A percentile compares a stretch with the other conserved stretches of the same genome.
Evolutionary conservation across 2,888 invertebrate genomes (phyloP).

Genomic region (Stictocephala bisonia): DNA sequence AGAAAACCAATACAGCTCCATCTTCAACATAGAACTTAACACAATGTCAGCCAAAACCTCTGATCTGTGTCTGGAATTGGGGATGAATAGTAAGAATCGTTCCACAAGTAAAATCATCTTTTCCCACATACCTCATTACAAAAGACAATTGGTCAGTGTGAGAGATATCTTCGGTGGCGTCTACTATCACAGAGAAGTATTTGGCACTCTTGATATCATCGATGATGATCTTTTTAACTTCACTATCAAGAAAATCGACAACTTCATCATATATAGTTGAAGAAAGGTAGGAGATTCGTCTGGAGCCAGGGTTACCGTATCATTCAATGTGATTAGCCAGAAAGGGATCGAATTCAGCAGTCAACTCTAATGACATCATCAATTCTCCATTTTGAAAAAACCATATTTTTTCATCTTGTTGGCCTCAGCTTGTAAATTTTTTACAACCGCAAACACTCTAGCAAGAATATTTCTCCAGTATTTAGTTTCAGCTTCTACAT

Average conservation of each 20-base stretch:
- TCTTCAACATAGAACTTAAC: too few relatives aligned
- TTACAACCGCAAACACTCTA: conserved; percentile 34
- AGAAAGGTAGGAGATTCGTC: neutral
- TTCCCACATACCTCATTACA: neutral
- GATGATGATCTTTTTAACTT: neutral
- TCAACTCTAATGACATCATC: conserved; percentile 29
- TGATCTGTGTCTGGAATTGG: conserved; percentile 27
- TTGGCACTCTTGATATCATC: neutral
- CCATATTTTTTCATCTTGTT: conserved; percentile 26
- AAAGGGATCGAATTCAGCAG: conserved; percentile 11
- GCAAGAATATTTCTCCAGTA: conserved; percentile 32
- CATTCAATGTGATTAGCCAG: neutral
- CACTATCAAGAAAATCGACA: neutral
- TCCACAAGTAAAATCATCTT: neutral
- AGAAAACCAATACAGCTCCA: too few relatives aligned
- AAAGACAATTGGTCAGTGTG: conserved; percentile 11
- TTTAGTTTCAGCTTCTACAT: conserved; percentile 22
- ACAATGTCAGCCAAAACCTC: conserved; percentile 20
- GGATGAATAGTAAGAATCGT: conserved; percentile 18
- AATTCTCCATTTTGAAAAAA: conserved; percentile 28
- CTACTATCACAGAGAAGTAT: neutral
- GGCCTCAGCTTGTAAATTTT: conserved; percentile 32
- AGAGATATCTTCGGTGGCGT: neutral
- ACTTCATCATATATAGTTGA: conserved; percentile 5
- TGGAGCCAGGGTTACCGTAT: neutral